Evolutionary conservation across 2,888 invertebrate genomes (phyloP), one percentile per base, ranked within the genome.

Genomic region (Fabriciana adippe): DNA sequence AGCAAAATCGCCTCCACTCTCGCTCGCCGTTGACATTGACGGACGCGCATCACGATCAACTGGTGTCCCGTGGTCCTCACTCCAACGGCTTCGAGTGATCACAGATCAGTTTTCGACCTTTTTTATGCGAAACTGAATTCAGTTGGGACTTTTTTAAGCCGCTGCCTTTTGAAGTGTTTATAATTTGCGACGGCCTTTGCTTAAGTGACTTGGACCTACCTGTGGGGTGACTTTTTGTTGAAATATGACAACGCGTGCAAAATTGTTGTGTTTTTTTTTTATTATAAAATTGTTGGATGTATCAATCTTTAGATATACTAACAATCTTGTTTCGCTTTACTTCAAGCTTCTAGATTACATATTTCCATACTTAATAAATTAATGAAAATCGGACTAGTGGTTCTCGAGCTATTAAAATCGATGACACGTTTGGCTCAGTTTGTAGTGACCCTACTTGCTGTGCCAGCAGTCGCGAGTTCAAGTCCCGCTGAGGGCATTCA

Each of bases 11-110:
- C 73, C 76, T 88, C 90, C 86, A 75, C 64, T 55, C 79, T 82
- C 81, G 76, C 75, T 71, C 70, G 74, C 78, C 78, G 82, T 84
- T 71, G 73, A 86, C 85, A 83, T 88, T 90, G 91, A 92, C 85
- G 82, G 87, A 89, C 89, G 77, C 84, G 84, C 90, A 88, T 91
- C 90, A 89, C 85, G 91, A 90, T 91, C 92, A 92, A 92, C 91
- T 90, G 89, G 91, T 90, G 92, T 89, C 87, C 87, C 87, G 81
- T 56, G 74, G 67, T 86, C 87, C 74, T 79, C 78, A 76, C 76
- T 85, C 84, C 83, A 86, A 83, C 88, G 87, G 84, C 82, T 82
- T 85, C 87, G 89, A 89, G 89, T 91, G 90, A 90, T 90, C 90
- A 81, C 84, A 84, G 88, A 88, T 90, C 88, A 84, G 85, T 84